Evolutionary conservation across 1,140 invertebrate genomes (phyloP).

Genomic region (Palaemon carinicauda): DNA sequence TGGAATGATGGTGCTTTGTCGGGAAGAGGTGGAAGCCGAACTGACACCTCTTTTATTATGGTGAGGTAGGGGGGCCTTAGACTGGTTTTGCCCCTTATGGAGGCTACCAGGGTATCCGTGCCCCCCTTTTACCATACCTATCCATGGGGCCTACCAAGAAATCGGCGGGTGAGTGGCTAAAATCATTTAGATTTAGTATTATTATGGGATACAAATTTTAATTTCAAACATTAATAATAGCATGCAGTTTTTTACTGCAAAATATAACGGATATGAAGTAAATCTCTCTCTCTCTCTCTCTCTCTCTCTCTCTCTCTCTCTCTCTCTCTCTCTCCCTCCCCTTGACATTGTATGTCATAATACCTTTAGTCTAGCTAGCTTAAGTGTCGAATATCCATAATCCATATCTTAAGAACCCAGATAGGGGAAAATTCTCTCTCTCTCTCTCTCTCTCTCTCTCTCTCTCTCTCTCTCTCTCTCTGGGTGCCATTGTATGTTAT

Average conservation of each 20-base stretch:
- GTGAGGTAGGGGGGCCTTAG: conserved; percentile 29
- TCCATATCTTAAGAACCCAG: no score
- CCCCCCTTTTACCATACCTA: conserved; percentile 58
- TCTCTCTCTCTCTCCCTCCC: neutral
- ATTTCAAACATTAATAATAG: no score
- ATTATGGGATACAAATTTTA: no score
- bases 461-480: no score
- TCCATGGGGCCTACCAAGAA: conserved; percentile 55
- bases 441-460: no score
- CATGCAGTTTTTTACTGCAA: no score
- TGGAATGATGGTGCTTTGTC: neutral
- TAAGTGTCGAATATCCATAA: no score
- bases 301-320: neutral
- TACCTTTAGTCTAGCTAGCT: no score
- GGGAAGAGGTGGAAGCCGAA: neutral
- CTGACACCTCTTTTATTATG: neutral
- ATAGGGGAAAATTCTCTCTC: no score
- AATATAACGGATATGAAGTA: no score
- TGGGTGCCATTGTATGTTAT: no score
- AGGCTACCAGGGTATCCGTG: conserved; percentile 36
- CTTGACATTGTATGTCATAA: no score
- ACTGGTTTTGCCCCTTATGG: conserved; percentile 46
- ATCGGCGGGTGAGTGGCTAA: conserved; percentile 45
- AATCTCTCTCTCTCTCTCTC: neutral
- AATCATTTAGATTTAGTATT: neutral